Evolutionary conservation across 1,140 invertebrate genomes (phyloP).

Genomic region (Eubasilissa regina): DNA sequence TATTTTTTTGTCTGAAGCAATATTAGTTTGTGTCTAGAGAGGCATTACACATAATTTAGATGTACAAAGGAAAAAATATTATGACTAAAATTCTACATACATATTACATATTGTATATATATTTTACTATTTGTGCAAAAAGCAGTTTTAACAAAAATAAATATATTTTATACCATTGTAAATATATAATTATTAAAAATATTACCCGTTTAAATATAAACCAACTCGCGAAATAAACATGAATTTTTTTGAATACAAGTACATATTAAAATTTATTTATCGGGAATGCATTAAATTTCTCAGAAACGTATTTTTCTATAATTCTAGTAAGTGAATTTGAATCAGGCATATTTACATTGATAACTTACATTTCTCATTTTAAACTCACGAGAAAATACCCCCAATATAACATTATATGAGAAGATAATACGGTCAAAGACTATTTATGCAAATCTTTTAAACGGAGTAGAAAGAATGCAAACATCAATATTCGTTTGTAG

Average conservation of each 20-base stretch:
- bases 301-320: neutral
- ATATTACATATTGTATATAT: constrained; percentile 18
- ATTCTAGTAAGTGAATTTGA: constrained; percentile 2
- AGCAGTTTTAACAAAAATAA: constrained; percentile 54
- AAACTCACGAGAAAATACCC: constrained; percentile 1
- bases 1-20: constrained; percentile 2
- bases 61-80: constrained; percentile 4
- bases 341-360: constrained; percentile 8
- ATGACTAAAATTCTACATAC: constrained; percentile 45
- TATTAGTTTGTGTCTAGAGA: constrained; percentile 11
- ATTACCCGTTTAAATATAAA: constrained; percentile 39
- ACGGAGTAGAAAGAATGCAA: constrained; percentile 29
- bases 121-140: constrained; percentile 53
- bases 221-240: constrained; percentile 6
- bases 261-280: constrained; percentile 2
- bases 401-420: neutral
- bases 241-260: constrained; percentile 5
- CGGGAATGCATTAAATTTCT: neutral
- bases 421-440: constrained; percentile 14
- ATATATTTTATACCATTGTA: constrained; percentile 46
- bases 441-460: constrained; percentile 25
- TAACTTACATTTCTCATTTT: constrained; percentile 3
- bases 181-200: constrained; percentile 37
- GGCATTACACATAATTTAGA: neutral
- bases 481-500: constrained; percentile 30